These are phyloP conservation scores for Zygaena filipendulae DNA, from an alignment of 2,888 invertebrate genomes.

Conservation along the genomic window DNA sequence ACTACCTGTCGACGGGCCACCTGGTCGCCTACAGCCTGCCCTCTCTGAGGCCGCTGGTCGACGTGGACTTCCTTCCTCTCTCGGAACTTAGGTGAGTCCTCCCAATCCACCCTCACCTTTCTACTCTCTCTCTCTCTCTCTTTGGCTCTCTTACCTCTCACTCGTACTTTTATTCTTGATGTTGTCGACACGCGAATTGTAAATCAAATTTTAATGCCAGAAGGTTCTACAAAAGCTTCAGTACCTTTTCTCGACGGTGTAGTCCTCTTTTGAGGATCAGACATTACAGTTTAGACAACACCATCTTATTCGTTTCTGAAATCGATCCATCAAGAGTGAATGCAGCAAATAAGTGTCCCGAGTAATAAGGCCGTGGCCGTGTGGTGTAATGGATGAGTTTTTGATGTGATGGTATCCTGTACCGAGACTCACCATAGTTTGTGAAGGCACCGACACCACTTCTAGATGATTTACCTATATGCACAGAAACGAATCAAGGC, in stretches of 20 bases:
- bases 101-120: slow-evolving; percentile 1
- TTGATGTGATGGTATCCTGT: too few relatives aligned
- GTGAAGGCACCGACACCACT: slow-evolving; percentile 36
- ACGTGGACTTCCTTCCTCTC: slow-evolving; percentile 94
- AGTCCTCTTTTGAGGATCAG: too few relatives aligned
- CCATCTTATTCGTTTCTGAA: too few relatives aligned
- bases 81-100: slow-evolving; percentile 88
- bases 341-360: too few relatives aligned
- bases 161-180: too few relatives aligned
- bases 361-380: too few relatives aligned
- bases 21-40: slow-evolving; percentile 95
- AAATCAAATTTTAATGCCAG: too few relatives aligned
- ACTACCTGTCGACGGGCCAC: slow-evolving; percentile 95
- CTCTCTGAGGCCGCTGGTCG: slow-evolving; percentile 90
- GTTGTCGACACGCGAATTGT: background rate
- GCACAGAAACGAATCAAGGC: slow-evolving; percentile 57
- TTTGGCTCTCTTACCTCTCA: slow-evolving; percentile 15
- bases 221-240: too few relatives aligned
- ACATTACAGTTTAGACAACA: too few relatives aligned
- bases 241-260: too few relatives aligned
- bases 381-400: slow-evolving; percentile 9
- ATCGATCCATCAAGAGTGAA: too few relatives aligned
- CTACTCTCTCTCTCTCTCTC: slow-evolving; percentile 5
- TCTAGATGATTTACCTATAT: slow-evolving; percentile 39
- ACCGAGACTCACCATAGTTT: slow-evolving; percentile 22